A percentile compares a stretch with the other conserved stretches of the same genome.
These are phyloP conservation scores for Papilio dardanus DNA, from an alignment of 1,140 invertebrate species.

Conservation along the genomic window DNA sequence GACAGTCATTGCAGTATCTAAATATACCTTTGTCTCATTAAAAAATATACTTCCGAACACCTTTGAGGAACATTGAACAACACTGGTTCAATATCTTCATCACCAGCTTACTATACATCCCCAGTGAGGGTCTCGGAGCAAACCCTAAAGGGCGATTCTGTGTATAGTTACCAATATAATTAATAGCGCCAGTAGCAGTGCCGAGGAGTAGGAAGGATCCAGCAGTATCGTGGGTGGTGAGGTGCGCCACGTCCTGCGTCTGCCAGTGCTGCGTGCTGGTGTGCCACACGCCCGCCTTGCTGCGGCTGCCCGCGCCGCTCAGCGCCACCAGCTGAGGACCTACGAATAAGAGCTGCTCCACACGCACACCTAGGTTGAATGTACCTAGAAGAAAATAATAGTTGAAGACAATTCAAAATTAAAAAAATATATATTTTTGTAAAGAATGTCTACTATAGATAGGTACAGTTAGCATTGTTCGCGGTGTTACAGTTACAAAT, in stretches of 20 bases:
- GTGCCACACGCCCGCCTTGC: constrained; percentile 99
- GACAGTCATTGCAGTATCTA: too few species aligned
- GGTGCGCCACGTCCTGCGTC: constrained; percentile 97
- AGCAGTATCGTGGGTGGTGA: constrained; percentile 97
- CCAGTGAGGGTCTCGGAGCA: too few species aligned
- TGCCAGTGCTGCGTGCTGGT: constrained; percentile 99
- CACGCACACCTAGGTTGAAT: constrained; percentile 95
- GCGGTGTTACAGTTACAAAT: too few species aligned
- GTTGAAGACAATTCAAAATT: too few species aligned
- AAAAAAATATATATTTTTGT: not conserved
- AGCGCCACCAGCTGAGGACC: constrained; percentile 97
- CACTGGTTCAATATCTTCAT: too few species aligned
- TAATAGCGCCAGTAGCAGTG: constrained; percentile 98
- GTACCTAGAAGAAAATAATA: too few species aligned
- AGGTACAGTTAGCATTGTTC: too few species aligned
- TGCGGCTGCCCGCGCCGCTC: constrained; percentile 85
- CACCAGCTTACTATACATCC: too few species aligned
- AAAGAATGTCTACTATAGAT: too few species aligned
- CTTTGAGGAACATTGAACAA: too few species aligned
- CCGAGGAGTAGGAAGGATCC: constrained; percentile 97
- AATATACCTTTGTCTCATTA: too few species aligned
- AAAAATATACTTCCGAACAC: too few species aligned
- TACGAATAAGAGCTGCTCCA: constrained; percentile 98
- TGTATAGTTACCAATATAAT: constrained; percentile 93
- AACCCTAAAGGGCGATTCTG: constrained; percentile 16